Conservation (phyloP, 2,113 vertebrate genomes). For the Cyphomyrus discorhynchus region DNA sequence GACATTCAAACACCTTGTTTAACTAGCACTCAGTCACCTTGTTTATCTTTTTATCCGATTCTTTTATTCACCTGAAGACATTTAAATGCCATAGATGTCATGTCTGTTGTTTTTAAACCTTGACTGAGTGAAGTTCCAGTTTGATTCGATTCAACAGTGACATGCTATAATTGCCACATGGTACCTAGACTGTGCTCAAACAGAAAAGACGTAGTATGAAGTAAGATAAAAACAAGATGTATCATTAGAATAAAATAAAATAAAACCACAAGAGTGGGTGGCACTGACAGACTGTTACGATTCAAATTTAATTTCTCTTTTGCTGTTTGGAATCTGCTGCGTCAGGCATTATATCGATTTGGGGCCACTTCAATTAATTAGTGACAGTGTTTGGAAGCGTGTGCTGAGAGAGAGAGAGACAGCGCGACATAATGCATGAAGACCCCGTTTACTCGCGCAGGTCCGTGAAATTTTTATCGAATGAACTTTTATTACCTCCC, state of each 20-base stretch:
- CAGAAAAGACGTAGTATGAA: not conserved
- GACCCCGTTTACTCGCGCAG: not conserved
- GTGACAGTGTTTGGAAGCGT: not conserved
- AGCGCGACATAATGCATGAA: not conserved
- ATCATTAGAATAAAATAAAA: not conserved
- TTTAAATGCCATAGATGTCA: not conserved
- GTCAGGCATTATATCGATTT: conserved; percentile 41
- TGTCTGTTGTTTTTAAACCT: not conserved
- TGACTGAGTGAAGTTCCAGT: not conserved
- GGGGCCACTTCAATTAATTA: conserved; percentile 62
- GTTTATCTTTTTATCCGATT: not conserved
- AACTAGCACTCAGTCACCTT: not conserved
- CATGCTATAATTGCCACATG: not conserved
- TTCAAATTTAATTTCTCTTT: not conserved
- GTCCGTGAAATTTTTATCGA: conserved; percentile 13
- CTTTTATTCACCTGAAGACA: not conserved
- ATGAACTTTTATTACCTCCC: conserved; percentile 16
- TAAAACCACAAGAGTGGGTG: not conserved
- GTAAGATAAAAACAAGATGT: not conserved
- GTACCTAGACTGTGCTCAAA: not conserved
- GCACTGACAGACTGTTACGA: not conserved
- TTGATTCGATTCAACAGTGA: not conserved
- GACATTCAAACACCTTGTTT: not conserved
- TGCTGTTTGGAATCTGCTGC: conserved; percentile 5
- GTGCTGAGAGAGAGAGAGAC: not conserved